These are phyloP conservation scores for Eretmochelys imbricata DNA, from an alignment of 2,113 vertebrate genomes.

Conservation along the genomic window DNA sequence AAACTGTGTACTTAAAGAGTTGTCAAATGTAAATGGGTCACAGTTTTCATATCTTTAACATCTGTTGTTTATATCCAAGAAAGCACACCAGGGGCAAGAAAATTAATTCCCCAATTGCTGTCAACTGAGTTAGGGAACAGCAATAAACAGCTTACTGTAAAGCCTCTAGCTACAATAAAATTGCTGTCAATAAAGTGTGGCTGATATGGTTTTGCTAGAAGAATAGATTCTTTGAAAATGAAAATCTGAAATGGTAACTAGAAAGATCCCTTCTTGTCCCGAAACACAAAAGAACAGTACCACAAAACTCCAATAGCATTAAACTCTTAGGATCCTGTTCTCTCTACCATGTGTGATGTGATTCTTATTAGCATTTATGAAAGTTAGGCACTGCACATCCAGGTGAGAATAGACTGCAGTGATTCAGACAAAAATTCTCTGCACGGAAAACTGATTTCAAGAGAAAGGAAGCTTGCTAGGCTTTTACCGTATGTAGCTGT, in stretches of 20 bases:
- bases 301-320: constrained; percentile 35
- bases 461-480: constrained; percentile 30
- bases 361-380: constrained; percentile 36
- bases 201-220: constrained; percentile 73
- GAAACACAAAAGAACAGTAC: constrained; percentile 50
- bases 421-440: constrained; percentile 47
- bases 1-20: constrained; percentile 26
- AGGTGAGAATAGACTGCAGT: constrained; percentile 27
- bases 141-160: constrained; percentile 86
- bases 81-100: constrained; percentile 86
- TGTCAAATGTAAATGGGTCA: constrained; percentile 85
- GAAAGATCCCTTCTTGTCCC: constrained; percentile 24
- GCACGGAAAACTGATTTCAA: constrained; percentile 34
- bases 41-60: constrained; percentile 84
- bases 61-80: constrained; percentile 88
- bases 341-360: background rate
- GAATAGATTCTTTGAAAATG: constrained; percentile 66
- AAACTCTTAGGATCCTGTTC: constrained; percentile 5
- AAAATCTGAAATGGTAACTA: constrained; percentile 64
- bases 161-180: constrained; percentile 86
- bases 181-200: constrained; percentile 80
- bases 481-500: constrained; percentile 8
- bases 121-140: constrained; percentile 83
- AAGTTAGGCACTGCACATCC: constrained; percentile 39
- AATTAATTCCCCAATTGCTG: constrained; percentile 90